Evolutionary conservation across 2,113 vertebrate species (phyloP).

Genomic region (Etheostoma spectabile): DNA sequence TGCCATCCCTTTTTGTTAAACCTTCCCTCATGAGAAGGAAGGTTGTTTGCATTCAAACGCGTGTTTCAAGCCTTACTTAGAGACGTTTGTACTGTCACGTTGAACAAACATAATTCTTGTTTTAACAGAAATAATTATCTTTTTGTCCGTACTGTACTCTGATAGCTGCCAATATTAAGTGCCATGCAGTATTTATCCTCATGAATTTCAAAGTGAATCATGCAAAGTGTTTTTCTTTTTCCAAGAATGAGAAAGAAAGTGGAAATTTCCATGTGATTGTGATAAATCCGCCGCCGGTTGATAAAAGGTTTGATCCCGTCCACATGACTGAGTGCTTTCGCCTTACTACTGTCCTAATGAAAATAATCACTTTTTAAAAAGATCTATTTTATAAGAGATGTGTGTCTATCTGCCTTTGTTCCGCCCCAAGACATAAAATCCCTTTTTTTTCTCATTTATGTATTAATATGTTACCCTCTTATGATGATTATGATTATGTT

Average conservation of each 20-base stretch:
- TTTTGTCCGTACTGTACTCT: conserved; percentile 41
- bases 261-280: conserved; percentile 6
- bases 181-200: conserved; percentile 76
- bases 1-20: conserved; percentile 45
- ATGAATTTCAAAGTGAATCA: conserved; percentile 51
- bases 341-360: conserved; percentile 61
- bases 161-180: conserved; percentile 74
- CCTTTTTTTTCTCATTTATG: conserved; percentile 21
- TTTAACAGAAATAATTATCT: background rate
- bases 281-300: background rate
- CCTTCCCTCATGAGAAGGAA: conserved; percentile 53
- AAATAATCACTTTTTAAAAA: conserved; percentile 38
- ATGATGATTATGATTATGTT: conserved; percentile 54
- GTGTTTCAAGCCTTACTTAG: conserved; percentile 49
- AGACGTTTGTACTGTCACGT: conserved; percentile 40
- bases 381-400: conserved; percentile 39
- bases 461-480: conserved; percentile 58
- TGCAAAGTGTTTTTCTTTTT: conserved; percentile 58
- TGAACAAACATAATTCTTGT: background rate
- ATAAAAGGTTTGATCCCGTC: conserved; percentile 30
- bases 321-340: conserved; percentile 41
- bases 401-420: conserved; percentile 62
- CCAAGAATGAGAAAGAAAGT: background rate
- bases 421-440: conserved; percentile 54
- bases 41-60: conserved; percentile 23